Percentiles rank a stretch among this genome's conserved stretches.
These are phyloP conservation scores for Dermatemys mawii DNA, from an alignment of 2,113 vertebrate genomes.

Conservation along the genomic window DNA sequence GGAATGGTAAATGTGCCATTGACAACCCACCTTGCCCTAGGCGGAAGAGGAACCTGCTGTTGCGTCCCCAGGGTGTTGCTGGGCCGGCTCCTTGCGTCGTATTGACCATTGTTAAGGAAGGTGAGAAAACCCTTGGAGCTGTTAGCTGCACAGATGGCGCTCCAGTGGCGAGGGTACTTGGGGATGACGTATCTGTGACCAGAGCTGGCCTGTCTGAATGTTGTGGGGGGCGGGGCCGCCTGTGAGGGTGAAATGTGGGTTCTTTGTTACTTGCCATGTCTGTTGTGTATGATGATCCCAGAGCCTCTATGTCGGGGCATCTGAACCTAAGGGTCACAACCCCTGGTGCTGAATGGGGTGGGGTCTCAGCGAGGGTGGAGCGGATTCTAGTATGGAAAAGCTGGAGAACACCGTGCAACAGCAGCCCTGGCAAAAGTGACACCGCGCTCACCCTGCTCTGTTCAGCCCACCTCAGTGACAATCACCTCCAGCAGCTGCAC, in stretches of 20 bases:
- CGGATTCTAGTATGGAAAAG: background rate
- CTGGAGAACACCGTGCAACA: background rate
- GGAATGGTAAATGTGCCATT: background rate
- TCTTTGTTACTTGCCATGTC: background rate
- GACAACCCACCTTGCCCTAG: background rate
- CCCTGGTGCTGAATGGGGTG: background rate
- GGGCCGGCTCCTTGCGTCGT: background rate
- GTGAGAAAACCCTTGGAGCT: background rate
- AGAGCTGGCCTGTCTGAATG: background rate
- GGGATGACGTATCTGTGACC: background rate
- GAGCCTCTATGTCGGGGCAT: background rate
- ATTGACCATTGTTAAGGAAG: background rate
- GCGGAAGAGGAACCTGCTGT: background rate
- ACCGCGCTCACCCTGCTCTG: background rate
- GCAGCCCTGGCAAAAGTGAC: background rate
- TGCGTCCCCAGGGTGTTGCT: background rate
- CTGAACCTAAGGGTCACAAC: background rate
- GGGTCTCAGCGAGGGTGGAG: background rate
- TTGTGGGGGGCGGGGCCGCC: background rate
- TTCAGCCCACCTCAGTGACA: background rate
- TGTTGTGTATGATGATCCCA: background rate
- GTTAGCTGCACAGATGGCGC: background rate
- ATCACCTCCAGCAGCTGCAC: background rate
- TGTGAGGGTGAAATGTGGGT: background rate
- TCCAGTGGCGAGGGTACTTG: background rate